Evolutionary conservation across 2,888 invertebrate genomes (phyloP), one percentile per base, ranked within the genome.

Genomic region (Noctua fimbriata): DNA sequence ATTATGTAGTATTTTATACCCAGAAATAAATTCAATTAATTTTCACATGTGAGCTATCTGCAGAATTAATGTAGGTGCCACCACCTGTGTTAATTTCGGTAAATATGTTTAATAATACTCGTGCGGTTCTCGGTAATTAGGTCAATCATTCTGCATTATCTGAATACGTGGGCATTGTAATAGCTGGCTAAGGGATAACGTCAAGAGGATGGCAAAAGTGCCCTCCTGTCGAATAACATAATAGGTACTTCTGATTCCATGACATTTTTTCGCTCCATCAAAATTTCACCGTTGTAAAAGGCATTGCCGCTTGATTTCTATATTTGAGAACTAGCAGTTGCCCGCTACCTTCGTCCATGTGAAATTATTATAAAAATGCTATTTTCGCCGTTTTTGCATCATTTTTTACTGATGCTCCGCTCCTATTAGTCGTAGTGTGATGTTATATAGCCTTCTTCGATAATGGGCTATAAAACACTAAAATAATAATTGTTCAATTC

Each of bases 131-230:
- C 18, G 16, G 14, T 47, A 47, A 66, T 58, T 21, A 49, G 24
- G 36, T 36, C 65, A 70, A 55, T 1, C 32, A 44, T 76, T 52
- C 16, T 44, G 18, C 24, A 36, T 36, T 67, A 73, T 36, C 49
- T 73, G n/a, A 36, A 47, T 49, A 76, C n/a, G 36, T 36, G 47
- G 16, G 18, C 24, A 70, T 55, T 70, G 28, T 66, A 21, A 55
- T 44, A 55, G n/a, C n/a, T 71, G 71, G 71, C 49, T 24, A 49
- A 41, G 32, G 52, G 44, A 76, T 44, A 41, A 4, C 5, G 32
- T 67, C 47, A 36, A 47, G 12, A 36, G 66, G 55, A 36, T 55
- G 47, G n/a, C 55, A 65, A 28, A 36, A 65, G 55, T 32, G 3
- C 24, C 5, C 41, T 24, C 14, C 52, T 36, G 44, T 47, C 44